phyloP scores from a whole-genome alignment of 2,888 invertebrate species.

The Acanthopleura granulata region DNA sequence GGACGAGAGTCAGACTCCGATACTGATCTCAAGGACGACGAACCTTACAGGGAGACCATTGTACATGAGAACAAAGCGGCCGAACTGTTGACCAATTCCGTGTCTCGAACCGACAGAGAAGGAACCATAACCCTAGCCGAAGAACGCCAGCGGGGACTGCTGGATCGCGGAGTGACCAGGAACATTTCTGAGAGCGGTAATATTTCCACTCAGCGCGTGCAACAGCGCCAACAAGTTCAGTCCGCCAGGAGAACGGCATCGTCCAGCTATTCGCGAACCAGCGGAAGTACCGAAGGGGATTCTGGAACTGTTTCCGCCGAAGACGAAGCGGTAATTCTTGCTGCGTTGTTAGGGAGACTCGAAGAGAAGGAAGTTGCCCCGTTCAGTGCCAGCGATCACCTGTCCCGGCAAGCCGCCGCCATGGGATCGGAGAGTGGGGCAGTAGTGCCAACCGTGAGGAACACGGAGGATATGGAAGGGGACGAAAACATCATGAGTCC shows the following conservation, averaged over 20 bases:
- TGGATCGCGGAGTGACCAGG: slow-evolving; percentile 4
- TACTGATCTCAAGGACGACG: neutral
- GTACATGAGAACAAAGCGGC: slow-evolving; percentile 14
- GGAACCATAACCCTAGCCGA: neutral
- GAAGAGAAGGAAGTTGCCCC: slow-evolving; percentile 3
- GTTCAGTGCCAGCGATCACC: neutral
- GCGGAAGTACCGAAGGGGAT: neutral
- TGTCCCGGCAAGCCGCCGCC: neutral
- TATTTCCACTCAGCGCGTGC: neutral
- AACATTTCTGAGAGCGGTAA: neutral
- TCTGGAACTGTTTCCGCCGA: slow-evolving; percentile 14
- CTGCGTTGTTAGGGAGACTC: neutral
- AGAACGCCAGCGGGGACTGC: neutral
- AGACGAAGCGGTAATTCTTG: neutral
- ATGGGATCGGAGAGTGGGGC: neutral
- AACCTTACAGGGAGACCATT: neutral
- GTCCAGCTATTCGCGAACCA: neutral
- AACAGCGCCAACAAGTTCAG: slow-evolving; percentile 3
- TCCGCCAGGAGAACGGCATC: slow-evolving; percentile 4
- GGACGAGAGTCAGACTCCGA: neutral
- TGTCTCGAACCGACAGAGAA: slow-evolving; percentile 7
- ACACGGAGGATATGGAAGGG: neutral
- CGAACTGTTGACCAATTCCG: neutral
- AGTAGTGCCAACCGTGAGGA: neutral
- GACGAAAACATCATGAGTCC: neutral